A percentile compares a stretch with the other conserved stretches of the same genome.
phyloP scores from a whole-genome alignment of 2,888 invertebrate genomes.

The Nemotelus nigrinus region DNA sequence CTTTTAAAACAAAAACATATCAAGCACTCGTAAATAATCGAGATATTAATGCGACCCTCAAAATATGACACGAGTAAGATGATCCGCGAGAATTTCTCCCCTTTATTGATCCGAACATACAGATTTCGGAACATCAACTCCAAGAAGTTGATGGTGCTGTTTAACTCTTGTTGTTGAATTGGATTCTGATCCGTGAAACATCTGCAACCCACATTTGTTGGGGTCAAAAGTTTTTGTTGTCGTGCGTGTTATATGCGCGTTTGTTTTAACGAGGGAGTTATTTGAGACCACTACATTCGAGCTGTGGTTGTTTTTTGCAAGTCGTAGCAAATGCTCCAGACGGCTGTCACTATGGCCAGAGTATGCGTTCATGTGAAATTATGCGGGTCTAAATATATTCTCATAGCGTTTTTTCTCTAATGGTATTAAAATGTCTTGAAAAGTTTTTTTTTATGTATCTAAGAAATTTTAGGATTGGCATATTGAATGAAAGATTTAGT shows the following conservation, averaged over 20 bases:
- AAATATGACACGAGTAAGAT: conserved; percentile 36
- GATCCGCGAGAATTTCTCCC: conserved; percentile 13
- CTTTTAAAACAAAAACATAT: neutral
- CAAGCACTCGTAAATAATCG: conserved; percentile 31
- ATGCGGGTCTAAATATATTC: conserved; percentile 14
- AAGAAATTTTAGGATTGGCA: no score
- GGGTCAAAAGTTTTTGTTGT: conserved; percentile 38
- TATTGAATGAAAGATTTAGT: no score
- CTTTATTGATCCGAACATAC: neutral
- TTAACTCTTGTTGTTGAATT: neutral
- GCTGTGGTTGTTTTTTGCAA: conserved; percentile 2
- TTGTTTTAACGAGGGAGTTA: no score
- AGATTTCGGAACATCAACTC: neutral
- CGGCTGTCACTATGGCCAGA: neutral
- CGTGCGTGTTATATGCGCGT: neutral
- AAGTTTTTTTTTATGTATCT: no score
- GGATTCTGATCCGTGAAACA: conserved; percentile 14
- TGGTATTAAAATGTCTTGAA: no score
- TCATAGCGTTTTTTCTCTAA: neutral
- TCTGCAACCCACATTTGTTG: conserved; percentile 42
- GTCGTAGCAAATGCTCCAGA: neutral
- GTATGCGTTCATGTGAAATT: conserved; percentile 4
- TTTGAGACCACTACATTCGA: no score
- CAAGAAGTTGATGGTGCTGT: neutral
- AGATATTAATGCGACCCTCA: conserved; percentile 38